Conservation (phyloP, 2,888 invertebrate genomes). For the Ectemnius lituratus region DNA sequence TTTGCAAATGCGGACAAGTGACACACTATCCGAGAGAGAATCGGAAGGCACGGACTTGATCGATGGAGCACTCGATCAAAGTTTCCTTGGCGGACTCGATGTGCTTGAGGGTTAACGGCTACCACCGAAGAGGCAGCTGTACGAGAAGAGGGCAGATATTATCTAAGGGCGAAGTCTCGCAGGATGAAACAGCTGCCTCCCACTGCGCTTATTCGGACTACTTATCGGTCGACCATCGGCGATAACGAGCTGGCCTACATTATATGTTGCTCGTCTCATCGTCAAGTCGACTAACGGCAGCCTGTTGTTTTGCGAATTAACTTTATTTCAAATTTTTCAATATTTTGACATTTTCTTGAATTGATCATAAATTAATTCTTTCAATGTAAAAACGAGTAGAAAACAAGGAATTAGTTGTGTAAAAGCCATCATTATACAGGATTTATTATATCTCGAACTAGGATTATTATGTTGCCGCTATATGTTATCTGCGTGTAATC, state of each 20-base stretch:
- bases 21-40: no score
- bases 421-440: no score
- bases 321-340: no score
- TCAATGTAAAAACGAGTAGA: no score
- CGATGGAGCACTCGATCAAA: neutral
- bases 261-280: constrained; percentile 6
- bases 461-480: constrained; percentile 4
- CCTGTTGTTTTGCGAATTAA: constrained; percentile 15
- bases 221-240: constrained; percentile 58
- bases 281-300: constrained; percentile 19
- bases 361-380: no score
- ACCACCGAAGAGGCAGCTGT: constrained; percentile 57
- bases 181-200: constrained; percentile 70
- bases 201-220: constrained; percentile 52
- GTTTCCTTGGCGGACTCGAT: no score
- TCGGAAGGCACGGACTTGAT: neutral
- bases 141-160: constrained; percentile 39
- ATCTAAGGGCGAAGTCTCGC: constrained; percentile 52
- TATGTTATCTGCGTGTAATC: constrained; percentile 21
- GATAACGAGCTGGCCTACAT: constrained; percentile 38
- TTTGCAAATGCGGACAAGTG: no score
- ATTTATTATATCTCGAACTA: constrained; percentile 22
- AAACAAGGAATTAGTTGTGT: no score
- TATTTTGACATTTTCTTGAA: no score
- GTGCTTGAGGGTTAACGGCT: neutral